Conservation (phyloP, 2,888 invertebrate species). For the Acronicta psi region DNA sequence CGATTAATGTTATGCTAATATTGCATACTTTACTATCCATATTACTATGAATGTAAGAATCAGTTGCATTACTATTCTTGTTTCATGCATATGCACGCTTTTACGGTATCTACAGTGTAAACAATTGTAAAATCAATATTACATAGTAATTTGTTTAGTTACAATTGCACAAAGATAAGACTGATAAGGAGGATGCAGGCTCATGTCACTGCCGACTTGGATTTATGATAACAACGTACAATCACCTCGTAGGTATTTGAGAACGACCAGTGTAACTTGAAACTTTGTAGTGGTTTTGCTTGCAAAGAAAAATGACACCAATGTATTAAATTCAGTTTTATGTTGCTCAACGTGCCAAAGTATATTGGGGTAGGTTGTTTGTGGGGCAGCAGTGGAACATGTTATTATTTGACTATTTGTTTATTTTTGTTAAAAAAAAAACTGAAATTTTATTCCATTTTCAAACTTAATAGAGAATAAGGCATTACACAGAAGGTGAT, state of each 20-base stretch:
- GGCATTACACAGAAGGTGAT: too few species aligned
- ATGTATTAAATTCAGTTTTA: slow-evolving; percentile 8
- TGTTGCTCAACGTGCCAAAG: not conserved
- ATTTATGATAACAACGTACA: slow-evolving; percentile 39
- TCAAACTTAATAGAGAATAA: too few species aligned
- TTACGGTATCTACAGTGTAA: slow-evolving; percentile 10
- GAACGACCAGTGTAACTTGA: slow-evolving; percentile 6
- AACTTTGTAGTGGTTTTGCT: not conserved
- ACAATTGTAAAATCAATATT: slow-evolving; percentile 18
- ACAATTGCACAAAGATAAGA: slow-evolving; percentile 20
- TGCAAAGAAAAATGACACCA: slow-evolving; percentile 7
- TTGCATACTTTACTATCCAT: too few species aligned
- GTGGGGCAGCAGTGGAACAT: too few species aligned
- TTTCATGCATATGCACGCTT: not conserved
- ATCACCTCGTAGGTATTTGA: slow-evolving; percentile 38
- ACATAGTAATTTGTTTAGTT: slow-evolving; percentile 12
- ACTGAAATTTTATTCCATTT: too few species aligned
- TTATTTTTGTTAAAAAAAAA: too few species aligned
- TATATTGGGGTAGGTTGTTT: too few species aligned
- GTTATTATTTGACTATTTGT: too few species aligned
- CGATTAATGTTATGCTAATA: too few species aligned
- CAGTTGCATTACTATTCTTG: too few species aligned
- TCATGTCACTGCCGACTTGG: slow-evolving; percentile 11
- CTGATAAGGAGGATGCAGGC: not conserved
- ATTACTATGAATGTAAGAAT: too few species aligned